Percentiles rank a stretch among this genome's conserved stretches.
Conservation (phyloP, 2,113 vertebrate genomes). For the Albula glossodonta region DNA sequence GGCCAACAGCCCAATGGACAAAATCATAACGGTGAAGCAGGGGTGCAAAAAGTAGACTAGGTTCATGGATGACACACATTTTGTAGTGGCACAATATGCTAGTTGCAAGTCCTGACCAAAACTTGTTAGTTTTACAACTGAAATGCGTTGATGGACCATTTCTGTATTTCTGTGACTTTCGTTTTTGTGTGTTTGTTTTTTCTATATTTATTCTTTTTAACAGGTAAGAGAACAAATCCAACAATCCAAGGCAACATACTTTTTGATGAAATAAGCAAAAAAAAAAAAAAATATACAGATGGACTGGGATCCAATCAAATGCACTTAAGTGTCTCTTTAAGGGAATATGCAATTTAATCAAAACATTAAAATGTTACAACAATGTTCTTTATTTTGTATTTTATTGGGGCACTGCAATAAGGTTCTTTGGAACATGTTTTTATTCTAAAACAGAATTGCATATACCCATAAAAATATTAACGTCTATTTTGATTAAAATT, state of each 20-base stretch:
- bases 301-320: not conserved
- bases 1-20: not conserved
- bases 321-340: too few species aligned
- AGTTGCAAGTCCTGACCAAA: not conserved
- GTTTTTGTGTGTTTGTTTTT: not conserved
- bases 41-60: not conserved
- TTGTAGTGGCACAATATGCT: slow-evolving; percentile 4
- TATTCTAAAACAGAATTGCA: too few species aligned
- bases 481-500: too few species aligned
- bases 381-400: too few species aligned
- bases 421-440: too few species aligned
- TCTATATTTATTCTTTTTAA: not conserved
- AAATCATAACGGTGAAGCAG: not conserved
- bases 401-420: too few species aligned
- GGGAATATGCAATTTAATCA: too few species aligned
- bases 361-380: too few species aligned
- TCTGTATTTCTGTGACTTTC: not conserved
- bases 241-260: not conserved
- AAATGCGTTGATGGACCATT: not conserved
- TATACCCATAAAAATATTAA: too few species aligned
- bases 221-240: slow-evolving; percentile 11
- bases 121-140: not conserved
- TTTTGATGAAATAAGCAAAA: not conserved
- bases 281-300: not conserved
- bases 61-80: not conserved